Conservation (phyloP, 2,888 invertebrate species). For the Halictus ligatus region DNA sequence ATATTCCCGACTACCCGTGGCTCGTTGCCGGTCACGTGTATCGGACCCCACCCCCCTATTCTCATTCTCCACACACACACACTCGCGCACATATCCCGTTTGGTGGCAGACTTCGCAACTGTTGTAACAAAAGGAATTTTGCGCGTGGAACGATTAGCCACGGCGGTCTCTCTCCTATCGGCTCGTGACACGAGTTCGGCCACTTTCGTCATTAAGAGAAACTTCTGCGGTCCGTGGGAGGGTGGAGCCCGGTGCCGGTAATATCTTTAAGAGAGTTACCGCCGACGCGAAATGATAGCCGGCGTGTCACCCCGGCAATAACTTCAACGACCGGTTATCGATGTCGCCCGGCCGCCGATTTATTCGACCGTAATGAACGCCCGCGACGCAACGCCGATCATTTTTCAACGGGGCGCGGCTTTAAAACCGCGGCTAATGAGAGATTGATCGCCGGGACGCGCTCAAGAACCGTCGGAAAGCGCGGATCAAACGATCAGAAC, state of each 20-base stretch:
- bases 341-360: constrained; percentile 26
- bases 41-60: neutral
- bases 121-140: constrained; percentile 71
- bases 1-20: constrained; percentile 11
- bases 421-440: constrained; percentile 10
- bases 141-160: constrained; percentile 75
- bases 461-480: neutral
- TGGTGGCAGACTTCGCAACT: constrained; percentile 41
- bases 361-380: constrained; percentile 27
- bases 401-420: neutral
- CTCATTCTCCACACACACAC: neutral
- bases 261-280: constrained; percentile 61
- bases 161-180: constrained; percentile 64
- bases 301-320: constrained; percentile 46
- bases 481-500: neutral
- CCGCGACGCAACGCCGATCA: neutral
- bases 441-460: neutral
- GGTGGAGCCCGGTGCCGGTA: constrained; percentile 52
- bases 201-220: constrained; percentile 74
- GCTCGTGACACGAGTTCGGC: constrained; percentile 58
- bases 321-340: constrained; percentile 53
- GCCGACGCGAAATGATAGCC: constrained; percentile 43
- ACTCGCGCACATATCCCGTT: neutral
- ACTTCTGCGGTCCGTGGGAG: constrained; percentile 61
- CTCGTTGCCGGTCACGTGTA: constrained; percentile 24